A percentile compares a stretch with the other conserved stretches of the same genome.
phyloP scores from a whole-genome alignment of 2,797 vertebrate genomes.

The Urophycis tenuis region DNA sequence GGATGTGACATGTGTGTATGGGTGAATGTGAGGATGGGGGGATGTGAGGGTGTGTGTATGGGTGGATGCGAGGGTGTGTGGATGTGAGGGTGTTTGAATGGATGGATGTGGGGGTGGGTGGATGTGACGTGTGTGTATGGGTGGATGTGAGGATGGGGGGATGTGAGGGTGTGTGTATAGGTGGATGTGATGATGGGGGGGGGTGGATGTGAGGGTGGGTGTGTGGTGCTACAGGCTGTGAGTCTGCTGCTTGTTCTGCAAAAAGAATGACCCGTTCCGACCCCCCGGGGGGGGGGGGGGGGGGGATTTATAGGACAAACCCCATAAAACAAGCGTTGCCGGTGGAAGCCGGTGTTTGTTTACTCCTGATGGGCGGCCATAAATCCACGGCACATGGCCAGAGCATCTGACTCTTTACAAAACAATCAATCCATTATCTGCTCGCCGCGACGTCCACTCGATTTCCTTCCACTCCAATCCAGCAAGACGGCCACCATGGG shows the following conservation, averaged over 20 bases:
- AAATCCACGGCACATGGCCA: background rate
- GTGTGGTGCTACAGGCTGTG: background rate
- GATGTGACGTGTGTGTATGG: no score
- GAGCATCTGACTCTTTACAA: background rate
- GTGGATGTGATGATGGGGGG: no score
- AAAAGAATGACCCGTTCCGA: background rate
- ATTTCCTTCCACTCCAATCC: background rate
- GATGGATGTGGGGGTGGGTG: no score
- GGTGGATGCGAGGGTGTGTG: no score
- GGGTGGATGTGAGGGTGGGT: background rate
- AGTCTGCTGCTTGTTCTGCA: background rate
- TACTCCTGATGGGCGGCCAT: background rate
- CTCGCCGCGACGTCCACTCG: background rate
- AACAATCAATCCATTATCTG: conserved; percentile 2
- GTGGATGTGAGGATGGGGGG: no score
- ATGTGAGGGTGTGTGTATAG: no score
- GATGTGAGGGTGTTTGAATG: no score
- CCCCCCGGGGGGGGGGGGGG: background rate
- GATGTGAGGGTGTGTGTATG: no score
- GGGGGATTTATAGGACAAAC: background rate
- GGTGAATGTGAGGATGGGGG: no score
- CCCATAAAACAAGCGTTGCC: background rate
- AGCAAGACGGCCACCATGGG: background rate
- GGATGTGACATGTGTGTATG: no score
- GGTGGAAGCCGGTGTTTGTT: background rate